Evolutionary conservation across 1,140 invertebrate genomes (phyloP).

Genomic region (Sweltsa coloradensis): DNA sequence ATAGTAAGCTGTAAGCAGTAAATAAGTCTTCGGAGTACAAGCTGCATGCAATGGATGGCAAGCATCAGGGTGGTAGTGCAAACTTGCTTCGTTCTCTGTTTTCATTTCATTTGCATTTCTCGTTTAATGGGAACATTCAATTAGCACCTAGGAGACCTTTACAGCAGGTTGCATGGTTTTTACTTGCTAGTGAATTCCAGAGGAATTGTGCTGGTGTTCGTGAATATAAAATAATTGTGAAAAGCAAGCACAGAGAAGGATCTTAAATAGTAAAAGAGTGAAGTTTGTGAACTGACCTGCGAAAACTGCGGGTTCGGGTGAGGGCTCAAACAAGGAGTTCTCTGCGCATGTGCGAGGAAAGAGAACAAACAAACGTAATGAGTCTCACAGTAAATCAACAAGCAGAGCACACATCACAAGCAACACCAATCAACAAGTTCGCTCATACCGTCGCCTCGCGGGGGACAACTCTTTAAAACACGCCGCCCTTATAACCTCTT

Average conservation of each 20-base stretch:
- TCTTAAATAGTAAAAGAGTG: background rate
- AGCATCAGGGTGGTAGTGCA: no score
- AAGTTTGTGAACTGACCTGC: conserved; percentile 13
- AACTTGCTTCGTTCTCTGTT: no score
- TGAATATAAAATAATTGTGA: background rate
- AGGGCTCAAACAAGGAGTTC: conserved; percentile 12
- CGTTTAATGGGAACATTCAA: no score
- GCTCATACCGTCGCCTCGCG: background rate
- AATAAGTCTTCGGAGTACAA: no score
- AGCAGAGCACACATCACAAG: conserved; percentile 5
- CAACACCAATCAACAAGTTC: background rate
- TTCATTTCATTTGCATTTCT: no score
- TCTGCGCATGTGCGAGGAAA: conserved; percentile 9
- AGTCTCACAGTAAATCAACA: conserved; percentile 4
- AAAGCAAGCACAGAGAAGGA: conserved; percentile 1
- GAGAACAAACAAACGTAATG: conserved; percentile 8
- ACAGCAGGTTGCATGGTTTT: no score
- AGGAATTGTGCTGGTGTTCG: background rate
- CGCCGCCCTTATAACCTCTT: no score
- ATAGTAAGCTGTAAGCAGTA: no score
- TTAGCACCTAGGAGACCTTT: no score
- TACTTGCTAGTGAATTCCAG: no score
- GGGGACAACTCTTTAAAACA: no score
- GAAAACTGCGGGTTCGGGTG: conserved; percentile 13
- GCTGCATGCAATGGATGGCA: no score